Conservation (phyloP, 2,113 vertebrate genomes). For the Cyanoliseus patagonus region DNA sequence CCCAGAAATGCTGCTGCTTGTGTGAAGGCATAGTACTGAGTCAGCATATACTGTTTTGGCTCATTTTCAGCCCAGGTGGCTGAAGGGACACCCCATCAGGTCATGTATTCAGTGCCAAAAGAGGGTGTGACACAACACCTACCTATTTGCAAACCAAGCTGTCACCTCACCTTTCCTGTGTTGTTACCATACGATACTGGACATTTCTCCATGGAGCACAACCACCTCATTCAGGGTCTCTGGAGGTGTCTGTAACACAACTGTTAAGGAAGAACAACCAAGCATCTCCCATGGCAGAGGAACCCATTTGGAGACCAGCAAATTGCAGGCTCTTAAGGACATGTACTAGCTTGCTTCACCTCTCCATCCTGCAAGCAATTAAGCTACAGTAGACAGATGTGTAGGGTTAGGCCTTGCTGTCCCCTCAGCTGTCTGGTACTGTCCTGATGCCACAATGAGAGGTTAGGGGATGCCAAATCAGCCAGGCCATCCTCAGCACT, state of each 20-base stretch:
- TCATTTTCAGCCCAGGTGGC: not conserved
- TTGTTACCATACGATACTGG: not conserved
- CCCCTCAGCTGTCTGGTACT: not conserved
- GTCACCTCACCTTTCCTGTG: not conserved
- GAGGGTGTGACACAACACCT: not conserved
- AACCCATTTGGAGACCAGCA: not conserved
- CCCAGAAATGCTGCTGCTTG: not conserved
- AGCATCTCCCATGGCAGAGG: not conserved
- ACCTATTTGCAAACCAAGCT: not conserved
- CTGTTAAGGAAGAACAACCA: not conserved
- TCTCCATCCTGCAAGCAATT: not conserved
- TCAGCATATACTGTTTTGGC: not conserved
- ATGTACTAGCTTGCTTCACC: rapidly evolving
- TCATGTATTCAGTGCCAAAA: not conserved
- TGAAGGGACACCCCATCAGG: not conserved
- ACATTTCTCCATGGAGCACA: not conserved
- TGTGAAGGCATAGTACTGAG: not conserved
- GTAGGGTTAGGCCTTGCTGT: not conserved
- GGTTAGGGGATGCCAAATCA: not conserved
- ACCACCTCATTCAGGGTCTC: not conserved
- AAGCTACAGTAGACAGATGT: not conserved
- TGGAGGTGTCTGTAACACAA: not conserved
- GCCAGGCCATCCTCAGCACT: not conserved
- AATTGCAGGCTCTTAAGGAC: not conserved
- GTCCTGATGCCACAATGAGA: not conserved